phyloP scores from a whole-genome alignment of 2,113 vertebrate genomes.

The Pontoporia blainvillei region DNA sequence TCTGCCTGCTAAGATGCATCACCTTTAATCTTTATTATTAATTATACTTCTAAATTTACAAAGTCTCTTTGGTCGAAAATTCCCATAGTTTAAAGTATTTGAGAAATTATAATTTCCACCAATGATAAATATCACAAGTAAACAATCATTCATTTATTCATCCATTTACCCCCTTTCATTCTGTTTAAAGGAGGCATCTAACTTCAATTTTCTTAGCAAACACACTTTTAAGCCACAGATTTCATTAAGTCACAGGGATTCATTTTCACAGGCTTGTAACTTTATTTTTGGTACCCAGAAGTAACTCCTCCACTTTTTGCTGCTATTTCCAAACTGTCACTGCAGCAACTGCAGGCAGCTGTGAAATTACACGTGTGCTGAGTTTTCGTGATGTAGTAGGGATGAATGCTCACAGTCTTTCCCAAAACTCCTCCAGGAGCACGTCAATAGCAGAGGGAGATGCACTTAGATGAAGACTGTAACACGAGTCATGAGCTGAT shows the following conservation, averaged over 20 bases:
- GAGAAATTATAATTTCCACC: neutral
- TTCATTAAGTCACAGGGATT: conserved; percentile 39
- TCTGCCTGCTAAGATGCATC: neutral
- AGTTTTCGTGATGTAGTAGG: neutral
- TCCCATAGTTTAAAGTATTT: neutral
- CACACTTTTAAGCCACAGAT: neutral
- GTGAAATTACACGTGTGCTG: conserved; percentile 37
- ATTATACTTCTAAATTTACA: neutral
- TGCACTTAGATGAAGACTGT: neutral
- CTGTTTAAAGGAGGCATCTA: neutral
- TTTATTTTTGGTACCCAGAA: conserved; percentile 37
- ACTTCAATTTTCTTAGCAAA: conserved; percentile 23
- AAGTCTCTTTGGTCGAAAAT: neutral
- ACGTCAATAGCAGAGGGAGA: neutral
- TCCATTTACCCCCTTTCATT: neutral
- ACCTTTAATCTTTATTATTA: neutral
- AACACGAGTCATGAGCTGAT: neutral
- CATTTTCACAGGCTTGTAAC: conserved; percentile 11
- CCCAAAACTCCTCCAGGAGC: neutral
- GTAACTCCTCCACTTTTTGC: neutral
- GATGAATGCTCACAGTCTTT: neutral
- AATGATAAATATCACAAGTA: neutral
- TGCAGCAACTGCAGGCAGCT: neutral
- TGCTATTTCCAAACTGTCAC: neutral
- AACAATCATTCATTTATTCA: neutral